phyloP scores from a whole-genome alignment of 92 coral and sea anemone genomes.

The Montipora capitata region DNA sequence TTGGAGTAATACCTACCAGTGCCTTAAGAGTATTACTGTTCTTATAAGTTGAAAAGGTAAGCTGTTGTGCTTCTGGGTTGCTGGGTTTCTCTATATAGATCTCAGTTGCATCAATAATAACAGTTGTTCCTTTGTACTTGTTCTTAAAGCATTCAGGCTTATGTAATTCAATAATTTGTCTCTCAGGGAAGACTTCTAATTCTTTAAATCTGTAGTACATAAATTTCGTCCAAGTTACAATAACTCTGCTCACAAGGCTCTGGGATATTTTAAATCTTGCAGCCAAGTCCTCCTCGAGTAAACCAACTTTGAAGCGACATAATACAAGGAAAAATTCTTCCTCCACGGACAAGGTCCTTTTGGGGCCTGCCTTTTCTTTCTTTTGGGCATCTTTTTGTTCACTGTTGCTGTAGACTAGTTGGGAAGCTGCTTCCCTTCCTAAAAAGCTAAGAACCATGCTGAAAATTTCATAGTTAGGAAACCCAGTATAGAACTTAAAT shows the following conservation, averaged over 20 bases:
- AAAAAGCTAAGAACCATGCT: slow-evolving; percentile 50
- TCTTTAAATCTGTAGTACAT: slow-evolving; percentile 51
- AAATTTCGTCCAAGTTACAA: slow-evolving; percentile 44
- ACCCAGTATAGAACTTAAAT: neutral
- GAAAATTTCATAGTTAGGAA: slow-evolving; percentile 13
- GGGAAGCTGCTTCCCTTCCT: slow-evolving; percentile 67
- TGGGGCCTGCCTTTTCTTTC: slow-evolving; percentile 49
- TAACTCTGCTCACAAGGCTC: slow-evolving; percentile 61
- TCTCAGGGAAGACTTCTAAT: slow-evolving; percentile 5
- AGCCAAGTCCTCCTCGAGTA: slow-evolving; percentile 62
- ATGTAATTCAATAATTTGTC: slow-evolving; percentile 55
- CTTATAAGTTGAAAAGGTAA: slow-evolving; percentile 51
- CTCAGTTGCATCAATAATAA: slow-evolving; percentile 61
- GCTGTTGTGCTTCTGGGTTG: slow-evolving; percentile 63
- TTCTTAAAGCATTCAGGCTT: slow-evolving; percentile 21
- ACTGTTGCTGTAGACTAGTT: slow-evolving; percentile 46
- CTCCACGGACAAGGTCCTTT: slow-evolving; percentile 46
- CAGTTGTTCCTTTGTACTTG: neutral
- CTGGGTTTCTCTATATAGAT: slow-evolving; percentile 64
- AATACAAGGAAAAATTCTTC: slow-evolving; percentile 59
- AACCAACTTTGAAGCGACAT: slow-evolving; percentile 64
- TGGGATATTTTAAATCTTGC: slow-evolving; percentile 62
- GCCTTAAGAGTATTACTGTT: slow-evolving; percentile 59
- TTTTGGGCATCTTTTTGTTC: slow-evolving; percentile 16
- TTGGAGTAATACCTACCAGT: slow-evolving; percentile 51